A percentile compares a stretch with the other conserved stretches of the same genome.
Conservation (phyloP, 2,113 vertebrate genomes). For the Odontophorus gujanensis region DNA sequence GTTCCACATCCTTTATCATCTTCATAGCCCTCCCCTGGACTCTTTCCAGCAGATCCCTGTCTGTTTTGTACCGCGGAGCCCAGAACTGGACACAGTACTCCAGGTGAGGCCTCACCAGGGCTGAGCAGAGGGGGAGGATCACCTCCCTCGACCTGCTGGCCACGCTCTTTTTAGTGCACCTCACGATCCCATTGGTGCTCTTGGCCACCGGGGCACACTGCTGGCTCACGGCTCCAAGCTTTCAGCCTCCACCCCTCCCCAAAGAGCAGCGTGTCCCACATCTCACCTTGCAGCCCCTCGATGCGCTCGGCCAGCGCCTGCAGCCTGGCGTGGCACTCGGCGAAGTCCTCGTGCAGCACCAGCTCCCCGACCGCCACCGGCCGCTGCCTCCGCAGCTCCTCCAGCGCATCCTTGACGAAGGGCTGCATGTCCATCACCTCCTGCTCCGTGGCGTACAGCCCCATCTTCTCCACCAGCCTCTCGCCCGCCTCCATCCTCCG, state of each 20-base stretch:
- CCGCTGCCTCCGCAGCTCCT: conserved; percentile 11
- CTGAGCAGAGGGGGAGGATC: too few species aligned
- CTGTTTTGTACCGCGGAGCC: too few species aligned
- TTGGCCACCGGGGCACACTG: neutral
- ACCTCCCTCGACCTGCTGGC: too few species aligned
- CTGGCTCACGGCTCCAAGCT: neutral
- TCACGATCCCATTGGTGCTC: neutral
- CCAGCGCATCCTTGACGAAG: conserved; percentile 57
- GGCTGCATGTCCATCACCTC: conserved; percentile 76
- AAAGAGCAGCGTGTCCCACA: neutral
- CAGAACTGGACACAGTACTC: too few species aligned
- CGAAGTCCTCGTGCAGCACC: neutral
- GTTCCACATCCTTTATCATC: too few species aligned
- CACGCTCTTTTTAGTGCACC: too few species aligned
- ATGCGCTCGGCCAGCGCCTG: conserved; percentile 18
- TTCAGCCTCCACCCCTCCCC: accelerated
- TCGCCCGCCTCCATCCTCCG: conserved; percentile 53
- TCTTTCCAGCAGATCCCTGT: too few species aligned
- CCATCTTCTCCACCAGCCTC: conserved; percentile 67
- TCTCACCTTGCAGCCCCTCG: conserved; percentile 34
- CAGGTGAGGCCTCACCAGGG: too few species aligned
- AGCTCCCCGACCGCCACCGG: neutral
- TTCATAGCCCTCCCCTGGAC: too few species aligned
- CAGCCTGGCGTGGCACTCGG: neutral
- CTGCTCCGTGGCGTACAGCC: conserved; percentile 62